phyloP scores from a whole-genome alignment of 2,113 vertebrate genomes.

The Promerops cafer region DNA sequence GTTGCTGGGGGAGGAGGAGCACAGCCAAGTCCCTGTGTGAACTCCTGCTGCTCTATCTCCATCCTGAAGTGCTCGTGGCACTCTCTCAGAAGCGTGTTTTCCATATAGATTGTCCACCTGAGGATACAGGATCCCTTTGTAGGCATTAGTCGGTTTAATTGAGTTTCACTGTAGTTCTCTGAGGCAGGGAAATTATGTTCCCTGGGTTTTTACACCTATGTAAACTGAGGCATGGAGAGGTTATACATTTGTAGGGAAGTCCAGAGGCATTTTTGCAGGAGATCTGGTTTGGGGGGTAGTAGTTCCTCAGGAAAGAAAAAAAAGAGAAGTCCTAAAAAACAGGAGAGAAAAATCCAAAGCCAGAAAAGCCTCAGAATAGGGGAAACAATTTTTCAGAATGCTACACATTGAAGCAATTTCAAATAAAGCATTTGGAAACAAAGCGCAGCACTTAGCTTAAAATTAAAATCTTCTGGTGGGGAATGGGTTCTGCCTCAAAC shows the following conservation, averaged over 20 bases:
- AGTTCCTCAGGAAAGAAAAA: neutral
- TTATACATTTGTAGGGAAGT: neutral
- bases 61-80: neutral
- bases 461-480: conserved; percentile 63
- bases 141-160: conserved; percentile 14
- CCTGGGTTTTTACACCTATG: neutral
- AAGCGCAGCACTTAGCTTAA: conserved; percentile 8
- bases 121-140: neutral
- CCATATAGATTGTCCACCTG: conserved; percentile 39
- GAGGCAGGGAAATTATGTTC: neutral
- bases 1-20: neutral
- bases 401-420: conserved; percentile 64
- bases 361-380: conserved; percentile 41
- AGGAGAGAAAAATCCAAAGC: neutral
- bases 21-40: neutral
- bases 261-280: neutral
- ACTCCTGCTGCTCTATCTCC: neutral
- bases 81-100: neutral
- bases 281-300: neutral
- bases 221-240: neutral
- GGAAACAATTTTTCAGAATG: conserved; percentile 28
- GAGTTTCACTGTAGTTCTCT: neutral
- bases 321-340: neutral
- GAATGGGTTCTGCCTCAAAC: conserved; percentile 27
- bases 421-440: conserved; percentile 58